Evolutionary conservation across 1,140 invertebrate species (phyloP), one percentile per base, ranked within the genome.

Genomic region (Monochamus saltuarius): DNA sequence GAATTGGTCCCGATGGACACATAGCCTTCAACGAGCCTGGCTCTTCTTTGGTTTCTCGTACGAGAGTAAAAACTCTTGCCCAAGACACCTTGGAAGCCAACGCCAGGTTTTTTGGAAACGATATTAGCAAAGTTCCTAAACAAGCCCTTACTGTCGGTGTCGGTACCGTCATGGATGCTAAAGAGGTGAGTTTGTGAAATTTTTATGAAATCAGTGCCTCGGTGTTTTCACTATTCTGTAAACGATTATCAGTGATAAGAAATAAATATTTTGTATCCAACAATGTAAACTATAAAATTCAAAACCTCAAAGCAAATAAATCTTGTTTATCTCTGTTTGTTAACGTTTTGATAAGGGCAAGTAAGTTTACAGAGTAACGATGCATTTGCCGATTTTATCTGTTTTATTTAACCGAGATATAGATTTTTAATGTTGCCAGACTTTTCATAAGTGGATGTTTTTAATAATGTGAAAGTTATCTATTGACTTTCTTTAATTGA

Each of bases 11-110:
- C n/a, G 97, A 99, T 83, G 97, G 97, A 8, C 97, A 99, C 77
- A 97, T 99, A 75, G 97, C 97, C 7, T 99, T 99, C 78, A 99
- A 99, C 79, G 97, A 99, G 77, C 97, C 97, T 7, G 97, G 90
- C 22, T 92, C 90, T 4, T 97, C 94, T 49, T 80, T 99, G 62
- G 88, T 90, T 13, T 99, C 96, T 4, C 83, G 95, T 61, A 99
- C 97, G 1, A 84, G 97, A 68, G 89, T 99, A 0, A 99, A 99
- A 80, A 97, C 96, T 6, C 80, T 99, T 11, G 94, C 95, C 34
- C 88, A 95, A 75, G 97, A 99, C 77, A 99, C 97, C 11, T 87
- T 99, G 45, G 87, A 94, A 72, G 97, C 97, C 4, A 99, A 99
- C 81, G 94, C 97, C 11, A 83, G 97, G 55, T 99, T 99, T 80